phyloP scores from a whole-genome alignment of 2,797 vertebrate genomes.

The Choloepus didactylus region DNA sequence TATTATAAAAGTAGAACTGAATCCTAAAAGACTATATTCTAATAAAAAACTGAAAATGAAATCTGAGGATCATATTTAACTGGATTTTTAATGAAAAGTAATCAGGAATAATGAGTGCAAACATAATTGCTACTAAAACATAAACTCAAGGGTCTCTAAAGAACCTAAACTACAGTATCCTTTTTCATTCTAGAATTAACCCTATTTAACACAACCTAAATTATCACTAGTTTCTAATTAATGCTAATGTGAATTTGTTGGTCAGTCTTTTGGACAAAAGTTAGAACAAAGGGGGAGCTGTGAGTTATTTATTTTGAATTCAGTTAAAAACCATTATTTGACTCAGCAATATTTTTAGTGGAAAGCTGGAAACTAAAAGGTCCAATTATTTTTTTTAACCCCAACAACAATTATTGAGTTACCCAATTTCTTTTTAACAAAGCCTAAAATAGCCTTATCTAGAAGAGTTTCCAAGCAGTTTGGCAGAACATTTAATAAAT shows the following conservation, averaged over 20 bases:
- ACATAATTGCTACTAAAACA: constrained; percentile 69
- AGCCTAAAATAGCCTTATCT: background rate
- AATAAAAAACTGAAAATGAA: constrained; percentile 70
- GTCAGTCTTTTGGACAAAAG: background rate
- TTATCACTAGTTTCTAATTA: constrained; percentile 26
- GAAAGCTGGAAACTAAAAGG: background rate
- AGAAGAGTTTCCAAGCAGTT: constrained; percentile 7
- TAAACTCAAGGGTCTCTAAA: constrained; percentile 41
- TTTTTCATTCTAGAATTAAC: background rate
- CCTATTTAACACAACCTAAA: background rate
- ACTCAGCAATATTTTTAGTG: constrained; percentile 14
- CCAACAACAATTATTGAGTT: background rate
- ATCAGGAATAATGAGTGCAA: constrained; percentile 7
- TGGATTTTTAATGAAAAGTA: constrained; percentile 51
- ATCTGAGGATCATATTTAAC: constrained; percentile 52
- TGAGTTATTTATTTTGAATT: constrained; percentile 44
- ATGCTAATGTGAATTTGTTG: background rate
- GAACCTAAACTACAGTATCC: background rate
- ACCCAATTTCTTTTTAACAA: background rate
- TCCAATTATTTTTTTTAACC: background rate
- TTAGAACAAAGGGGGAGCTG: background rate
- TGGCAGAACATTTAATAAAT: background rate
- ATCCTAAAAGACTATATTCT: constrained; percentile 49
- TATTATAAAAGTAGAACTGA: constrained; percentile 45
- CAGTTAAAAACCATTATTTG: background rate